These are phyloP conservation scores for Prunella strophiata DNA, from an alignment of 2,797 vertebrate species.

Conservation along the genomic window DNA sequence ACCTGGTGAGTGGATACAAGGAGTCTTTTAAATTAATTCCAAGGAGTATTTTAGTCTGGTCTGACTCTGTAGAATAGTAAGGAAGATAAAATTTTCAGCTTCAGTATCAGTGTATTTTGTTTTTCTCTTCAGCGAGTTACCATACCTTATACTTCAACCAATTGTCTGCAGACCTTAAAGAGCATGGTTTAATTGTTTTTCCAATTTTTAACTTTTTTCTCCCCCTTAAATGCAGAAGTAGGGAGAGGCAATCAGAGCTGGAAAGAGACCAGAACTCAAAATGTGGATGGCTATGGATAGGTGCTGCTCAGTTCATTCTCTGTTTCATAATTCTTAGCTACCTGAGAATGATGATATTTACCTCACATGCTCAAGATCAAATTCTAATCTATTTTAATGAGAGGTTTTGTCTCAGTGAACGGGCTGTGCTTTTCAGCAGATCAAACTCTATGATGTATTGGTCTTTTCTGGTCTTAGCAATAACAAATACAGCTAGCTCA, in stretches of 20 bases:
- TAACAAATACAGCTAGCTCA: not conserved
- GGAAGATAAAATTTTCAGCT: not conserved
- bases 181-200: not conserved
- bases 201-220: not conserved
- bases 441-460: not conserved
- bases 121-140: not conserved
- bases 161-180: not conserved
- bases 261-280: not conserved
- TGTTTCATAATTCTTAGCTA: not conserved
- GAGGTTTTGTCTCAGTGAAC: not conserved
- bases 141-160: not conserved
- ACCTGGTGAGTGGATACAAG: not conserved
- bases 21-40: not conserved
- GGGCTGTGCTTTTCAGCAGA: not conserved
- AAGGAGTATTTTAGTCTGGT: not conserved
- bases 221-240: not conserved
- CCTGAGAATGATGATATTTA: not conserved
- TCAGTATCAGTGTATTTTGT: not conserved
- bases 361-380: not conserved
- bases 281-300: not conserved
- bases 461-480: not conserved
- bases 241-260: not conserved
- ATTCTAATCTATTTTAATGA: constrained; percentile 4
- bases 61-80: not conserved
- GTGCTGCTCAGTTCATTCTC: not conserved